A percentile compares a stretch with the other conserved stretches of the same genome.
Conservation (phyloP, 2,113 vertebrate species). For the Gambusia holbrooki region DNA sequence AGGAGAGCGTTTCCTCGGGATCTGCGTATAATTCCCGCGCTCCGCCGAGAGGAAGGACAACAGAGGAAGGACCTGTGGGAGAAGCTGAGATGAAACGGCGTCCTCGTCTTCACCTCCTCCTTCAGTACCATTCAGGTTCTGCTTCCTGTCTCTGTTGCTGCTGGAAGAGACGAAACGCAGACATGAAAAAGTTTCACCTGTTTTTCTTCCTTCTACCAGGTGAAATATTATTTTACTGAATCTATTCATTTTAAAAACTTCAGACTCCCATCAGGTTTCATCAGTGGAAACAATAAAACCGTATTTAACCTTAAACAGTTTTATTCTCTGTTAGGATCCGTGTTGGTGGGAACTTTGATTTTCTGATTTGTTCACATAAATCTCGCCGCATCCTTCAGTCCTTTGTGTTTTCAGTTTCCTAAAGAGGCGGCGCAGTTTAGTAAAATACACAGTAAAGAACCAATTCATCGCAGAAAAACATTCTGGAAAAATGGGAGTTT, state of each 20-base stretch:
- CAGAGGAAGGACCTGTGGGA: slow-evolving; percentile 37
- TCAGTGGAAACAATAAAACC: background rate
- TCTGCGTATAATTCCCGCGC: slow-evolving; percentile 33
- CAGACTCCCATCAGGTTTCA: background rate
- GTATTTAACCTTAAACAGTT: too few species aligned
- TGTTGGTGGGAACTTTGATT: too few species aligned
- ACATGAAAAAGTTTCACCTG: slow-evolving; percentile 32
- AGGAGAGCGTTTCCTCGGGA: slow-evolving; percentile 28
- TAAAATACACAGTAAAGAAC: too few species aligned
- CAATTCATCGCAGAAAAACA: too few species aligned
- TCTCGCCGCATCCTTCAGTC: too few species aligned
- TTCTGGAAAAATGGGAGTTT: too few species aligned
- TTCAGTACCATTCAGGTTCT: slow-evolving; percentile 28
- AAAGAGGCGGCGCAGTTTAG: too few species aligned
- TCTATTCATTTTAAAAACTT: background rate
- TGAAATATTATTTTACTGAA: background rate
- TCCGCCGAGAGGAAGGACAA: slow-evolving; percentile 22
- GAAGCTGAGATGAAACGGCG: slow-evolving; percentile 45
- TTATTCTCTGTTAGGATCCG: too few species aligned
- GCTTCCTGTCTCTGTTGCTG: slow-evolving; percentile 27
- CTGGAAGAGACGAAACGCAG: slow-evolving; percentile 38
- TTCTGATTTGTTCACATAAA: too few species aligned
- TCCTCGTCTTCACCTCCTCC: slow-evolving; percentile 20
- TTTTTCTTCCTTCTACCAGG: background rate
- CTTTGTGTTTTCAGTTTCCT: too few species aligned